Base-by-base conservation (phyloP, 2,888 invertebrate species). In the Caenorhabditis becei region DNA sequence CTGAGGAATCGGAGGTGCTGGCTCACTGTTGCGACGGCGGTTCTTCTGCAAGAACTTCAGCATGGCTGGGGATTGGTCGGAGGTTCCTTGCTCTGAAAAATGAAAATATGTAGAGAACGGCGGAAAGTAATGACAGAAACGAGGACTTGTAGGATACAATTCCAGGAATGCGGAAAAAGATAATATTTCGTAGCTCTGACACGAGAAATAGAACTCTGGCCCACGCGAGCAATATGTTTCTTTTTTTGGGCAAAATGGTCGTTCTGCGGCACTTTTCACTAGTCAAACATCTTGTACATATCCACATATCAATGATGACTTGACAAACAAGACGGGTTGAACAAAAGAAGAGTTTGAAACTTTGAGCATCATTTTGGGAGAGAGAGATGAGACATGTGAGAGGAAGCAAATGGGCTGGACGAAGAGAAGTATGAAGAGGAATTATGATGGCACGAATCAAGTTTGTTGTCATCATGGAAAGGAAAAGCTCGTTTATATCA, bases 11-110 rank as follows among this genome's bases (percentile, higher is more conserved):
- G 66, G 75, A 2, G 75, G 51, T 5, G 75, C 75, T 18, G 75
- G 75, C 24, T 75, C 75, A 47, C 66, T 66, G 59, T 75, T 75
- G 1, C 75, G 75, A 28, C 75, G 66, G 18, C 75, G 75, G 61
- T 66, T 75, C 44, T 75, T 75, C 20, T 74, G 74, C 44, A 75
- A 66, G 61, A 75, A 75, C 26, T 75, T 75, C 26, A 75, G 66
- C 75, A 75, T 75, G 26, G 49, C 24, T 18, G 14, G 14, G 14
- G 41, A n/a, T n/a, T n/a, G n/a, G n/a, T n/a, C n/a, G n/a, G n/a
- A n/a, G n/a, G n/a, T n/a, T n/a, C n/a, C n/a, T n/a, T n/a, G n/a
- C n/a, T n/a, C n/a, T n/a, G n/a, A n/a, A n/a, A n/a, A n/a, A n/a
- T n/a, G n/a, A n/a, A 41, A 14, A 47, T 47, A 47, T 47, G n/a